phyloP scores from a whole-genome alignment of 1,140 invertebrate species.

The Brachionus manjavacas region DNA sequence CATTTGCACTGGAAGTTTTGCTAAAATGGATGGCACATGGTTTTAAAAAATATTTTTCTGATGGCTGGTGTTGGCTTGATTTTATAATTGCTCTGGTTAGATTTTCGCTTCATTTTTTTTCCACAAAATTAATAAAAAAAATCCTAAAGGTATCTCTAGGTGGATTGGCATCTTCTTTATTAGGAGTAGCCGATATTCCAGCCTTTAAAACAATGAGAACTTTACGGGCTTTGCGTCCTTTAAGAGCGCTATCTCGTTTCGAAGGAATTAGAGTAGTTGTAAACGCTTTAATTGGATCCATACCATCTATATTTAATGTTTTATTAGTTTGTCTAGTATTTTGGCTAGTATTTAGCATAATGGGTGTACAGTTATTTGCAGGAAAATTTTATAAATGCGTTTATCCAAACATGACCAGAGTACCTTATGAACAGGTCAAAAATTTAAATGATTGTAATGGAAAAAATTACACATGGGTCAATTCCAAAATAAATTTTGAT shows the following conservation, averaged over 20 bases:
- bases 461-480: slow-evolving; percentile 86
- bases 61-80: slow-evolving; percentile 98
- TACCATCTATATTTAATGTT: slow-evolving; percentile 91
- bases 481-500: slow-evolving; percentile 95
- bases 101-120: slow-evolving; percentile 46
- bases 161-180: background rate
- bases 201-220: slow-evolving; percentile 88
- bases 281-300: slow-evolving; percentile 86
- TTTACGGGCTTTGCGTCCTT: slow-evolving; percentile 77
- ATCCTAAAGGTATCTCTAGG: slow-evolving; percentile 49
- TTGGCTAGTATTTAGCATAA: slow-evolving; percentile 85
- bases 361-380: slow-evolving; percentile 80
- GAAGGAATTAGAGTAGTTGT: slow-evolving; percentile 94
- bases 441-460: slow-evolving; percentile 76
- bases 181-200: background rate
- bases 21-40: slow-evolving; percentile 96
- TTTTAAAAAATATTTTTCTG: slow-evolving; percentile 93
- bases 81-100: slow-evolving; percentile 98
- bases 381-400: slow-evolving; percentile 89
- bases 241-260: slow-evolving; percentile 84
- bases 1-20: slow-evolving; percentile 97
- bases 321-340: slow-evolving; percentile 81
- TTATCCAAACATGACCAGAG: slow-evolving; percentile 58
- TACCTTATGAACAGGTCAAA: slow-evolving; percentile 42
- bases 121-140: slow-evolving; percentile 39